Percentiles rank a stretch among this genome's conserved stretches.
phyloP scores from a whole-genome alignment of 53 echinoderm and acorn worm genomes.

The Astropecten irregularis region DNA sequence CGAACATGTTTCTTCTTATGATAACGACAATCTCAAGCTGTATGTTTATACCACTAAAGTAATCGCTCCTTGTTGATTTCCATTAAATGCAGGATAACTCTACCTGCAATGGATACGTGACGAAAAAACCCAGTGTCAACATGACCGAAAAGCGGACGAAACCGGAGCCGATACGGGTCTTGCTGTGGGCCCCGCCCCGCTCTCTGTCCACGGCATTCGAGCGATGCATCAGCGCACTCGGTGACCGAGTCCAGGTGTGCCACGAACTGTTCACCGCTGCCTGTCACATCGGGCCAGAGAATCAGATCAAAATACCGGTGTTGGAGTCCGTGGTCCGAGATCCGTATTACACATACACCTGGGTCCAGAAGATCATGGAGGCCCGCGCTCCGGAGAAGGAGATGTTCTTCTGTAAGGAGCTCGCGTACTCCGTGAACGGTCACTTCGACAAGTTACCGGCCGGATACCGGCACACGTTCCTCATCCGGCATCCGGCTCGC shows the following conservation, averaged over 20 bases:
- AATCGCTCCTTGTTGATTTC: too few relatives aligned
- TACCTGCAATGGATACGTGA: too few relatives aligned
- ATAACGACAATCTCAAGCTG: too few relatives aligned
- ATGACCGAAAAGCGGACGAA: too few relatives aligned
- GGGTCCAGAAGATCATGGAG: conserved; percentile 82
- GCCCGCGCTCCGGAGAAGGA: conserved; percentile 43
- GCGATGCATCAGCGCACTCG: conserved; percentile 84
- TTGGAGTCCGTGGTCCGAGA: conserved; percentile 65
- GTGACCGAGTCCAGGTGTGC: conserved; percentile 67
- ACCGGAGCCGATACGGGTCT: too few relatives aligned
- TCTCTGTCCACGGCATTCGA: conserved; percentile 96
- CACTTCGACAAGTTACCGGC: conserved; percentile 77
- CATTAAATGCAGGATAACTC: too few relatives aligned
- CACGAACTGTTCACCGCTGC: conserved; percentile 93
- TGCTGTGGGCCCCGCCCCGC: conserved; percentile 94
- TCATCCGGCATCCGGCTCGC: conserved; percentile 87
- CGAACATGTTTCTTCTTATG: too few relatives aligned
- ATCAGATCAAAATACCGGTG: conserved; percentile 74
- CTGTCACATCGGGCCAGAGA: conserved; percentile 88
- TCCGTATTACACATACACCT: conserved; percentile 70
- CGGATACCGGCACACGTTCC: conserved; percentile 90
- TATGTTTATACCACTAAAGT: too few relatives aligned
- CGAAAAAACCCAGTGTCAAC: too few relatives aligned
- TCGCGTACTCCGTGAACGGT: conserved; percentile 79
- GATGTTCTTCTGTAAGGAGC: conserved; percentile 90